phyloP scores from a whole-genome alignment of 2,888 invertebrate species.

The Philaethria dido region DNA sequence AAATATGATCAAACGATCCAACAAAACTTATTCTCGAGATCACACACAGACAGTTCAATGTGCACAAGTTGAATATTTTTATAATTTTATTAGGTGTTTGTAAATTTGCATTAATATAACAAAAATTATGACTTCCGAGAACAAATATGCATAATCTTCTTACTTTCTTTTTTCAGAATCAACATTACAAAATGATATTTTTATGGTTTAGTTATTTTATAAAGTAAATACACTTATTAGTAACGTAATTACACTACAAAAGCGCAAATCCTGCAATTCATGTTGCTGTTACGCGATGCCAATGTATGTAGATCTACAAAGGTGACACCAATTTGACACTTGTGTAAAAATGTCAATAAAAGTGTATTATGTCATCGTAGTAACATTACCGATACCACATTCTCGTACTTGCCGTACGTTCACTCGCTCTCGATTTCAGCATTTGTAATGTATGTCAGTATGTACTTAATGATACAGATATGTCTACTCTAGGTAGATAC shows the following conservation, averaged over 20 bases:
- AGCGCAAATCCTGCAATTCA: conserved; percentile 37
- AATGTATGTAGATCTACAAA: conserved; percentile 29
- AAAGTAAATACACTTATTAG: conserved; percentile 27
- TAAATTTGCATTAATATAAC: conserved; percentile 12
- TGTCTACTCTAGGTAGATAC: conserved; percentile 9
- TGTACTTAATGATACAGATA: conserved; percentile 10
- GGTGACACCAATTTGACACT: conserved; percentile 44
- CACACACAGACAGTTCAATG: too few species aligned
- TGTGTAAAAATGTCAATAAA: conserved; percentile 43
- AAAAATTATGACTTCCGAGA: conserved; percentile 5
- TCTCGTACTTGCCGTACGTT: conserved; percentile 34
- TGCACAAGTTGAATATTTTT: neutral
- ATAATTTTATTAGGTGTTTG: neutral
- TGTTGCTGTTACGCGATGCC: conserved; percentile 32
- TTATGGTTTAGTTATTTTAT: conserved; percentile 25
- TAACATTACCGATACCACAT: conserved; percentile 36
- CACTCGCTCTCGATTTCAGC: conserved; percentile 39
- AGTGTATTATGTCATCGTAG: conserved; percentile 38
- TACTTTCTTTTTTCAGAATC: conserved; percentile 25
- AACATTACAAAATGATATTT: conserved; percentile 20
- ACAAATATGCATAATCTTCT: conserved; percentile 7
- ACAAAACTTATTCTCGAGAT: too few species aligned
- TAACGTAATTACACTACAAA: conserved; percentile 22
- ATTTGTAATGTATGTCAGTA: conserved; percentile 27
- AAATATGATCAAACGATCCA: too few species aligned